A percentile compares a stretch with the other conserved stretches of the same genome.
phyloP scores from a whole-genome alignment of 2,888 invertebrate species.

The Carabus problematicus region DNA sequence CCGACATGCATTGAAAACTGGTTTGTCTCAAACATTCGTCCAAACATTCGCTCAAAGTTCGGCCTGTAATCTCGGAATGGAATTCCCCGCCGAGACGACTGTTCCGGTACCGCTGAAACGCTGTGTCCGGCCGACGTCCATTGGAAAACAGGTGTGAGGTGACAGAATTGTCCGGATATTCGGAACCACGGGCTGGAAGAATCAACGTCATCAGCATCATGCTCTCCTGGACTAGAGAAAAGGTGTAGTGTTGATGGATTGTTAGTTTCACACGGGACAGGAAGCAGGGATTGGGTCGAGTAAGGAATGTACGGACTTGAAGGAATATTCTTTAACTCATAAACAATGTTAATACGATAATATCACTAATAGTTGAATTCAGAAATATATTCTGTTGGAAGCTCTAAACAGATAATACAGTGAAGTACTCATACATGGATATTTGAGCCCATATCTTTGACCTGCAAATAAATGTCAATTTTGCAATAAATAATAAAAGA shows the following conservation, averaged over 20 bases:
- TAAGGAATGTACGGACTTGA: no score
- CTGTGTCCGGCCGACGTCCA: constrained; percentile 82
- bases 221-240: constrained; percentile 37
- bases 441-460: no score
- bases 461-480: no score
- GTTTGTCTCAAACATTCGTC: constrained; percentile 90
- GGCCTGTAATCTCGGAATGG: constrained; percentile 87
- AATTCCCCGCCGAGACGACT: constrained; percentile 87
- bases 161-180: constrained; percentile 87
- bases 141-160: constrained; percentile 85
- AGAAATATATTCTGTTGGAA: no score
- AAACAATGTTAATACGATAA: no score
- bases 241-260: neutral
- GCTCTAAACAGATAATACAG: no score
- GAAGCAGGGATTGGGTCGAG: neutral
- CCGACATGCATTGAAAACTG: constrained; percentile 88
- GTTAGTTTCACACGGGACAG: neutral
- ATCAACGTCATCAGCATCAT: constrained; percentile 42
- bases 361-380: no score
- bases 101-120: constrained; percentile 86
- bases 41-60: constrained; percentile 87
- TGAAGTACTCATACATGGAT: no score
- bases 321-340: no score
- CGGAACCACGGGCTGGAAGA: constrained; percentile 82
- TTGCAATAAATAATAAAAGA: no score